Conservation (phyloP, 2,113 vertebrate genomes). For the Rana temporaria region DNA sequence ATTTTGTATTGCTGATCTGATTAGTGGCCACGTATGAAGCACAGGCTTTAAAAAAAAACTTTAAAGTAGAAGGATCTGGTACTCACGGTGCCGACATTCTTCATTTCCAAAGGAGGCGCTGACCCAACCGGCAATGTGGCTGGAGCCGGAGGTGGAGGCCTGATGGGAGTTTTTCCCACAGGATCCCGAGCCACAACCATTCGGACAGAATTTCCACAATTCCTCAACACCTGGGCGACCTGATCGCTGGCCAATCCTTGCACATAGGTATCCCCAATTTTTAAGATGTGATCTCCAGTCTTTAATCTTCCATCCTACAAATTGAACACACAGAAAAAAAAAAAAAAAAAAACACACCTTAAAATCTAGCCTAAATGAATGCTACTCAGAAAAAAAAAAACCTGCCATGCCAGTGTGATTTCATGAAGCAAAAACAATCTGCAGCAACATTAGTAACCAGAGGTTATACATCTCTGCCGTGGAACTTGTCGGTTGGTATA, state of each 20-base stretch:
- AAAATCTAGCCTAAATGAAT: neutral
- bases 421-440: too few relatives aligned
- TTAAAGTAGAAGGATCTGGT: slow-evolving; percentile 6
- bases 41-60: neutral
- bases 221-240: slow-evolving; percentile 90
- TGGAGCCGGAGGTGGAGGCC: slow-evolving; percentile 73
- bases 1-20: too few relatives aligned
- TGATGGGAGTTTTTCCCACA: slow-evolving; percentile 59
- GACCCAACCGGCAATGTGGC: slow-evolving; percentile 75
- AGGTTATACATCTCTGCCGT: too few relatives aligned
- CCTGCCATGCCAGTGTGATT: too few relatives aligned
- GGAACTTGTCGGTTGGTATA: too few relatives aligned
- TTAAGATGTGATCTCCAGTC: slow-evolving; percentile 93
- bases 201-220: slow-evolving; percentile 85
- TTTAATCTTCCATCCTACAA: slow-evolving; percentile 87
- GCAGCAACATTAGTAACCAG: too few relatives aligned
- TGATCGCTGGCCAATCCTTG: slow-evolving; percentile 90
- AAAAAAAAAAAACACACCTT: too few relatives aligned
- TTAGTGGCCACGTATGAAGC: too few relatives aligned
- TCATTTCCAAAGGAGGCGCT: slow-evolving; percentile 60
- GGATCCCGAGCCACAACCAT: slow-evolving; percentile 90
- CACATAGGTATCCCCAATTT: slow-evolving; percentile 87
- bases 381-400: neutral
- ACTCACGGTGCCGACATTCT: slow-evolving; percentile 68
- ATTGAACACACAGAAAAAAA: neutral